Evolutionary conservation across 2,888 invertebrate species (phyloP).

Genomic region (Globia sparganii): DNA sequence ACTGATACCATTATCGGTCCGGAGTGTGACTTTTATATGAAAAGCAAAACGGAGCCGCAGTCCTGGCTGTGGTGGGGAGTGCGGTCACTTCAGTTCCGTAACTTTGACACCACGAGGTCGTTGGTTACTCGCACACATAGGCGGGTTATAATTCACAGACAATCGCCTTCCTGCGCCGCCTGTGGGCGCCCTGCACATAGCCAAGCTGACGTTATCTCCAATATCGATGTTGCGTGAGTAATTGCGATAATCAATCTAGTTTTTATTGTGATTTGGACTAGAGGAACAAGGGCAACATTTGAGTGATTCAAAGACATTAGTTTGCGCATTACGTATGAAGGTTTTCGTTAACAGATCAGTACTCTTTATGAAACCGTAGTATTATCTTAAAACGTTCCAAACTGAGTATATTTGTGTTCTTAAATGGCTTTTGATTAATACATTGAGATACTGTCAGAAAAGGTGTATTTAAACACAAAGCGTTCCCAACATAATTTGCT

Average conservation of each 20-base stretch:
- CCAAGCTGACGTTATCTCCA: slow-evolving; percentile 64
- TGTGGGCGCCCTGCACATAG: slow-evolving; percentile 61
- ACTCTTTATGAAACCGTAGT: slow-evolving; percentile 7
- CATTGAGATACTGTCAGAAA: slow-evolving; percentile 6
- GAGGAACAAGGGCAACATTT: slow-evolving; percentile 60
- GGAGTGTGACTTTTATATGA: slow-evolving; percentile 89
- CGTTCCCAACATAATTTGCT: neutral
- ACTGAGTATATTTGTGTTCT: neutral
- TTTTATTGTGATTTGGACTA: slow-evolving; percentile 64
- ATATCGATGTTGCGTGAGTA: slow-evolving; percentile 73
- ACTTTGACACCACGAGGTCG: slow-evolving; percentile 90
- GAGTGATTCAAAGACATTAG: slow-evolving; percentile 54
- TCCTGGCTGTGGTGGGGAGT: slow-evolving; percentile 85
- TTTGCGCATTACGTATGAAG: slow-evolving; percentile 45
- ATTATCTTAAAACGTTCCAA: slow-evolving; percentile 27
- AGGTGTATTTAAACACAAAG: slow-evolving; percentile 13
- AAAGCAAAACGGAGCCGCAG: slow-evolving; percentile 87
- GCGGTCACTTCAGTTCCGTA: slow-evolving; percentile 89
- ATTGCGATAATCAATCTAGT: slow-evolving; percentile 73
- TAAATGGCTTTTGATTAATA: slow-evolving; percentile 21
- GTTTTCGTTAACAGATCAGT: slow-evolving; percentile 46
- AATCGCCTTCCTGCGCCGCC: slow-evolving; percentile 72
- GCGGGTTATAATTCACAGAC: slow-evolving; percentile 77
- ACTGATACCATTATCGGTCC: slow-evolving; percentile 88
- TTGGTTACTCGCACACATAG: slow-evolving; percentile 79